phyloP scores from a whole-genome alignment of 2,113 vertebrate species.

The Eclectus roratus region DNA sequence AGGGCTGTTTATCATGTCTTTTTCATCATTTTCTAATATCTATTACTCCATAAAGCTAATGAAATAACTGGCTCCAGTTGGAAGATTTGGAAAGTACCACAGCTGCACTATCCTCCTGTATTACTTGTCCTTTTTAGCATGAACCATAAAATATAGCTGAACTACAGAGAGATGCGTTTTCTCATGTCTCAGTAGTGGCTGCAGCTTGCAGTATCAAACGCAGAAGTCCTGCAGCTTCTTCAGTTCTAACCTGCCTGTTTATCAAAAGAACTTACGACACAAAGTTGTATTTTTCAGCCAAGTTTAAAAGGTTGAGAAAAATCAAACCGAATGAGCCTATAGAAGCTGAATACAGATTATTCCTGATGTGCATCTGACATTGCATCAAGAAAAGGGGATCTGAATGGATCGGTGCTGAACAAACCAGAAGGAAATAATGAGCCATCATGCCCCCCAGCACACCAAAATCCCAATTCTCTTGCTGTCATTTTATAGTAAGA shows the following conservation, averaged over 20 bases:
- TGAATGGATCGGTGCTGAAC: neutral
- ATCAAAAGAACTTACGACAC: neutral
- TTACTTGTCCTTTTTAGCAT: neutral
- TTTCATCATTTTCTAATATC: neutral
- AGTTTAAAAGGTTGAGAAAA: neutral
- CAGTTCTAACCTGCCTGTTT: neutral
- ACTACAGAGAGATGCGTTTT: neutral
- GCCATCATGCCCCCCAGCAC: neutral
- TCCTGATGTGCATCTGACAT: neutral
- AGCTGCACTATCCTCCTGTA: neutral
- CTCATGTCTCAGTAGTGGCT: neutral
- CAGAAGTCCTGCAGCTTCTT: neutral
- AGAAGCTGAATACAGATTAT: neutral
- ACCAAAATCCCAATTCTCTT: neutral
- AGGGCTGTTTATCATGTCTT: neutral
- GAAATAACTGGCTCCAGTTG: neutral
- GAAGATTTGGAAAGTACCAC: neutral
- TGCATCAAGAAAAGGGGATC: neutral
- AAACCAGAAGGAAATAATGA: neutral
- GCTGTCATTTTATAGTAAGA: neutral
- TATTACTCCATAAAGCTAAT: neutral
- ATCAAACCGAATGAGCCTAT: neutral
- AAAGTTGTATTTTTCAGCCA: neutral
- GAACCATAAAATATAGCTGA: neutral
- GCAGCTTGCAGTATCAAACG: neutral